phyloP scores from a whole-genome alignment of 30 jellyfish, hydroid and myxozoan species.

The Hydra vulgaris region DNA sequence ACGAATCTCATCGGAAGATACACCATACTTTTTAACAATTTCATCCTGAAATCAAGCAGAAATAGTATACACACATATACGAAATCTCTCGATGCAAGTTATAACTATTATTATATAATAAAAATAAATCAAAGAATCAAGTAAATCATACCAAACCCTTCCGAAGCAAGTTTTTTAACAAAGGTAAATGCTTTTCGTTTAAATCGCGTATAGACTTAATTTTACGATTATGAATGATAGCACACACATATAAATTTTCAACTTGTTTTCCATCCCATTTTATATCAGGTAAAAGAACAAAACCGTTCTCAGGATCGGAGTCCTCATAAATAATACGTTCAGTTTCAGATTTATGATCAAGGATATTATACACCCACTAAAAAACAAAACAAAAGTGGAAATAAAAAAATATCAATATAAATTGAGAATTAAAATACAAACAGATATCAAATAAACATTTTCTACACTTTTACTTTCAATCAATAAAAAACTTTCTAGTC shows the following conservation, averaged over 20 bases:
- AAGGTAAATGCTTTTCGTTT: constrained; percentile 55
- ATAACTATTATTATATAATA: too few species aligned
- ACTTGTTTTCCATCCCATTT: constrained; percentile 87
- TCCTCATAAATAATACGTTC: constrained; percentile 85
- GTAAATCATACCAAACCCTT: constrained; percentile 54
- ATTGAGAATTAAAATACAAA: too few species aligned
- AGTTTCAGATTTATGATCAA: constrained; percentile 77
- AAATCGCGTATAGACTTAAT: constrained; percentile 58
- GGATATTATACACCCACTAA: constrained; percentile 90
- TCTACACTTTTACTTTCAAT: too few species aligned
- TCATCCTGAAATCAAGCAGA: constrained; percentile 46
- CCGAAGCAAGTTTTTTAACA: constrained; percentile 43
- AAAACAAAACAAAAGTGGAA: constrained; percentile 5
- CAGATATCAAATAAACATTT: too few species aligned
- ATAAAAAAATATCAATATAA: neutral
- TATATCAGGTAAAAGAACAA: constrained; percentile 75
- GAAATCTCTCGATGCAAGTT: too few species aligned
- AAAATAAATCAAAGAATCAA: neutral
- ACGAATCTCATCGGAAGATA: constrained; percentile 51
- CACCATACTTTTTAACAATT: constrained; percentile 35
- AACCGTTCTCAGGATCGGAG: constrained; percentile 65
- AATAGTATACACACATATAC: too few species aligned
- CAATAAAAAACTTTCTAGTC: too few species aligned
- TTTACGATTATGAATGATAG: constrained; percentile 38
- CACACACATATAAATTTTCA: constrained; percentile 56